Base-by-base conservation (phyloP, 2,888 invertebrate species). In the Hirudinaria manillensis region DNA sequence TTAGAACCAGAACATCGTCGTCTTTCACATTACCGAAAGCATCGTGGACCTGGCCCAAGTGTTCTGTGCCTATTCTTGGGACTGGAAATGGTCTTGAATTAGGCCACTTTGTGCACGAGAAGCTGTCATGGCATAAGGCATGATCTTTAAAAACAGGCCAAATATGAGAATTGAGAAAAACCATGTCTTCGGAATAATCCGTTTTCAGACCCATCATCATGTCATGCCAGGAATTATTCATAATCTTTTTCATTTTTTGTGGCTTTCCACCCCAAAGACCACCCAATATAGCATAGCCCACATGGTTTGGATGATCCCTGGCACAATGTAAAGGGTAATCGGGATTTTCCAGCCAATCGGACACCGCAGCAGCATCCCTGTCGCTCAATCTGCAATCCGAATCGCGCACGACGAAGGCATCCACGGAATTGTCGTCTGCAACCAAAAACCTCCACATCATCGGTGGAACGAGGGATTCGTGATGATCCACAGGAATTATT, bases 241-340 rank as follows among this genome's bases (percentile, higher is more conserved):
- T 2, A 19, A 75, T 19, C 21, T 76, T 29, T 16, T 65, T 66
- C 36, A 78, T 75, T 67, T 75, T 27, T 27, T 51, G 56, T 4
- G 78, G 77, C 32, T 61, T 67, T 6, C 76, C 78, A 27, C 78
- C 78, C 78, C 78, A 78, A 66, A 78, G 51, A 19, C 76, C 77
- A 61, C 77, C 78, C 34, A 76, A 36, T 13, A 77, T 10, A 16
- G 77, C 65, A 27, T 66, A 73, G 13, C 21, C 45, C 24, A 29
- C 38, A 36, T 78, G 77, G n/a, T 67, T 78, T 13, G 77, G 77
- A 67, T 78, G 78, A 67, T 78, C 78, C 36, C 78, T 71, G 34
- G 76, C 70, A 65, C 78, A 78, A 73, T 78, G 77, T 34, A 76
- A 61, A 38, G 76, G 67, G 3, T 29, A 70, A 27, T 27, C 51